Base-by-base conservation (phyloP, 2,113 vertebrate species). In the Aleadryas rufinucha region DNA sequence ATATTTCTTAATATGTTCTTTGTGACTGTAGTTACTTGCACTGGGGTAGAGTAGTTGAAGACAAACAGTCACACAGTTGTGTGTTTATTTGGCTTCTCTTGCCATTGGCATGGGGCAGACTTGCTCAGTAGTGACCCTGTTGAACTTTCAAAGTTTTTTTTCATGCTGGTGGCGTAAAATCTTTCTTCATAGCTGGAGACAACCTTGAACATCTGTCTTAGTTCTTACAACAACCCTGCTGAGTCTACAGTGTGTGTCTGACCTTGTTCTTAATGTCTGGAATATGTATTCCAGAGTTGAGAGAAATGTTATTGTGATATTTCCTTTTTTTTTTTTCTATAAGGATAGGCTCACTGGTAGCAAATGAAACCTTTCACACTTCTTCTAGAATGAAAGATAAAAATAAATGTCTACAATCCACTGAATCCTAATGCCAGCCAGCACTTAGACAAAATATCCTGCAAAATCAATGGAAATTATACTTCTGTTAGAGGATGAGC, bases 141-240 rank as follows among this genome's bases (percentile, higher is more conserved):
- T 87, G 65, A 93, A 79, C 61, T 85, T 85, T 33, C 26, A 69
- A 79, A 53, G 15, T 42, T 37, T 79, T 95, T 82, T 91, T 82
- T 75, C 69, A 18, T 84, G 33, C 68, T 87, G 18, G 20, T 91
- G 60, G 42, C 0, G 0, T 89, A 87, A 84, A 93, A 45, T 91
- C 84, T 82, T 91, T 89, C 84, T 87, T 89, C 61, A 41, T 79
- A 93, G 66, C 70, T 91, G 84, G 42, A 95, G 84, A 87, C 61
- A 76, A 39, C 39, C 57, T 85, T 72, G 50, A 93, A 85, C 35
- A 89, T 95, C 77, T 94, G 81, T 95, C 89, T 87, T 93, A 65
- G 89, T 93, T 91, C 82, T 89, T 89, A 87, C 26, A 84, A 50
- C 23, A 87, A 50, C 21, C 57, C 82, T 94, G 63, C 66, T 72